Percentiles rank a stretch among this genome's conserved stretches.
Conservation (phyloP, 2,113 vertebrate genomes). For the Bubalus kerabau region DNA sequence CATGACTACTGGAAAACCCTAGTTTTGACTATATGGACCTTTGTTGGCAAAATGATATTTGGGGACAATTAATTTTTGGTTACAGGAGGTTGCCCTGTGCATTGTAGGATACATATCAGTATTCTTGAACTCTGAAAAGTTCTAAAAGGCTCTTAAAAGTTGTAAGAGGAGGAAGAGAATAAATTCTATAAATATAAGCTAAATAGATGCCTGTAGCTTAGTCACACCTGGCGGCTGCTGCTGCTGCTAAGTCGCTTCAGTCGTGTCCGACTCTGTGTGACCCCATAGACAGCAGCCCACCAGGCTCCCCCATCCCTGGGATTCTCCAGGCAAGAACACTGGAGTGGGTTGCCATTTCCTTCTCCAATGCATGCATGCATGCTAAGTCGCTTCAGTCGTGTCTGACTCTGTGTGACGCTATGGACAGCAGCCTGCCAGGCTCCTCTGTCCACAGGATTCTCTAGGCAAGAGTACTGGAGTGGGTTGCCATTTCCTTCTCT, state of each 20-base stretch:
- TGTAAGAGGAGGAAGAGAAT: not conserved
- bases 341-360: not conserved
- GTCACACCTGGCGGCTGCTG: not conserved
- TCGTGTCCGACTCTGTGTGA: not conserved
- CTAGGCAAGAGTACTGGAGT: not conserved
- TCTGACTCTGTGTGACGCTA: not conserved
- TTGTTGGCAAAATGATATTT: not conserved
- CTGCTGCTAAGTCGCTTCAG: not conserved
- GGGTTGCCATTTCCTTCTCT: not conserved
- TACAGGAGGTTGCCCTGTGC: not conserved
- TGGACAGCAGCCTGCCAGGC: not conserved
- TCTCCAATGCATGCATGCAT: not conserved
- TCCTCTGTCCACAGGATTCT: not conserved
- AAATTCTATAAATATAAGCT: not conserved
- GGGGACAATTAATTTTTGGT: not conserved
- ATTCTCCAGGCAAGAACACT: not conserved
- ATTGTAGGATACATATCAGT: not conserved
- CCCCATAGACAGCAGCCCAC: not conserved
- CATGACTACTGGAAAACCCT: not conserved
- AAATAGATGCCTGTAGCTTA: not conserved
- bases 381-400: not conserved
- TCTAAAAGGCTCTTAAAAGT: not conserved
- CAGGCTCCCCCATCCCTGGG: not conserved
- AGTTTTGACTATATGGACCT: not conserved
- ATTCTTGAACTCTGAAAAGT: not conserved